Evolutionary conservation across 2,113 vertebrate species (phyloP).

Genomic region (Tupaia tana): DNA sequence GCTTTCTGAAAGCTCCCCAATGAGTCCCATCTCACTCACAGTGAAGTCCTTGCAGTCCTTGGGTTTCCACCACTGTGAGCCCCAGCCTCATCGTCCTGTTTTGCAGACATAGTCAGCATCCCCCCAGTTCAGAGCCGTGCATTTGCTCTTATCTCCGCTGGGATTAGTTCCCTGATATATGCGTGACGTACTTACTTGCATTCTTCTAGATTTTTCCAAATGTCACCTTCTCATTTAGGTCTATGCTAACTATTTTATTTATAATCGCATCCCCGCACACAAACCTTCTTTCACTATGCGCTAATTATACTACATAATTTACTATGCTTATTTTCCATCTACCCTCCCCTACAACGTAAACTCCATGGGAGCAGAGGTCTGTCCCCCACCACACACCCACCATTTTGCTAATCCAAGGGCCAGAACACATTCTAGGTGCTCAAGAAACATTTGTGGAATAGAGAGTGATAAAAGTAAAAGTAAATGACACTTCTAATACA

Average conservation of each 20-base stretch:
- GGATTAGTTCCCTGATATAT: neutral
- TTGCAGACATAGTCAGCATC: neutral
- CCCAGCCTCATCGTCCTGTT: neutral
- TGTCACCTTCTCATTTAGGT: neutral
- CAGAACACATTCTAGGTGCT: neutral
- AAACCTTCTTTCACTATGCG: neutral
- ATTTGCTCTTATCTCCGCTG: neutral
- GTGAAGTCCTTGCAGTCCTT: neutral
- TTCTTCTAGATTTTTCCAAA: neutral
- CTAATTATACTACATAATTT: neutral
- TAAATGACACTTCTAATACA: neutral
- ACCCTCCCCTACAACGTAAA: neutral
- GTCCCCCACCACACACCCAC: neutral
- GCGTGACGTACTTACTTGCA: neutral
- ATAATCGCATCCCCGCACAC: neutral
- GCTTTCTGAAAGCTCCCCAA: neutral
- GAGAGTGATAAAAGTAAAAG: neutral
- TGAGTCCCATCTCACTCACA: neutral
- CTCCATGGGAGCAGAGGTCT: neutral
- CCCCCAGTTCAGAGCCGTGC: neutral
- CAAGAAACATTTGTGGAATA: neutral
- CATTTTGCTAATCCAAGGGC: neutral
- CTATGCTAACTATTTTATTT: neutral
- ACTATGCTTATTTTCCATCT: neutral
- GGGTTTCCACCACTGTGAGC: neutral